Conservation (phyloP, 2,113 vertebrate species). For the Holacanthus passer region DNA sequence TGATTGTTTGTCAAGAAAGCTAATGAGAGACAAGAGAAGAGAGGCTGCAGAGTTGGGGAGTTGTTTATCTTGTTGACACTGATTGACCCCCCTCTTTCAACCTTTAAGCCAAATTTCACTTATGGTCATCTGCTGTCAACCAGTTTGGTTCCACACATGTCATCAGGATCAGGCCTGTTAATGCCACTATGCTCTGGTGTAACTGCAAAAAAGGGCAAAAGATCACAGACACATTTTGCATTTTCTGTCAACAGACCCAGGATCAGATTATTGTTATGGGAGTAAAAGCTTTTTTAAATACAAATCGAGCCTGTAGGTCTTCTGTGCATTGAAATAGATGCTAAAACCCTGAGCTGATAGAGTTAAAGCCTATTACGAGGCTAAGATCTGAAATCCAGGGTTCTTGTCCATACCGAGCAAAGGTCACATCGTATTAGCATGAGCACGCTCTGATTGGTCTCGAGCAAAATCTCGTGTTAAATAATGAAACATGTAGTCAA, state of each 20-base stretch:
- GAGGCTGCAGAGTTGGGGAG: conserved; percentile 1
- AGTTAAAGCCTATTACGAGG: conserved; percentile 42
- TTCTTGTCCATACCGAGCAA: conserved; percentile 21
- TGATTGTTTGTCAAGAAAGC: conserved; percentile 5
- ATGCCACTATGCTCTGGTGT: conserved; percentile 15
- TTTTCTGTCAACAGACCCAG: conserved; percentile 18
- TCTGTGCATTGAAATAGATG: conserved; percentile 7
- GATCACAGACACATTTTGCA: conserved; percentile 15
- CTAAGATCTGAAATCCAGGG: conserved; percentile 39
- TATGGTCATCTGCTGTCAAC: conserved; percentile 14
- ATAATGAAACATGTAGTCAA: no score
- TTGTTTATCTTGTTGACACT: conserved; percentile 49
- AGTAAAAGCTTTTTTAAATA: conserved; percentile 7
- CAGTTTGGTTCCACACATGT: conserved; percentile 33
- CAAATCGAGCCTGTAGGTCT: neutral
- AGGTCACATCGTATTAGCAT: conserved; percentile 34
- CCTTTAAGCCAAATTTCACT: conserved; percentile 48
- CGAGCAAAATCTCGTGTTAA: conserved; percentile 1
- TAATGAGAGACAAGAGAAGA: conserved; percentile 4
- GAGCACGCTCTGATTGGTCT: conserved; percentile 30
- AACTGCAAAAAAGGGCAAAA: conserved; percentile 28
- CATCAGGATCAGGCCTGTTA: conserved; percentile 44
- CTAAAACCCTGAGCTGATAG: conserved; percentile 38
- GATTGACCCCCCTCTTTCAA: no score
- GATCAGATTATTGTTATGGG: conserved; percentile 19